Base-by-base conservation (phyloP, 2,888 invertebrate genomes). In the Apamea anceps region DNA sequence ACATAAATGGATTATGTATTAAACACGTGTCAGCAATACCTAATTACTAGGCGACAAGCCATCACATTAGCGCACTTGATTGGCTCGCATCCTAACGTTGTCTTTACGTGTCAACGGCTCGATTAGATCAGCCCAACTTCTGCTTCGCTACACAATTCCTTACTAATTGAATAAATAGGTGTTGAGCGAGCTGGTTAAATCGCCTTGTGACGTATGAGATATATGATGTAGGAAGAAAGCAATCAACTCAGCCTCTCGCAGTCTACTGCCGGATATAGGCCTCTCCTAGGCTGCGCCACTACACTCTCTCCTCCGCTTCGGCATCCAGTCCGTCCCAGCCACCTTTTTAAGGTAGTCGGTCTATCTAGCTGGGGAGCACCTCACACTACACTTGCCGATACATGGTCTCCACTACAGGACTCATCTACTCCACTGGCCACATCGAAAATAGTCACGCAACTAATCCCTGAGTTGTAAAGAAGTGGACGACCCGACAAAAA, bases 91-190 rank as follows among this genome's bases (percentile, higher is more conserved):
- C 75, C 77, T 80, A 72, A 73, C 81, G 57, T 48, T 89, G 89
- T 89, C 82, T 89, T 89, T 66, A 85, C 89, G 65, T 80, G 83
- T 84, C 88, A 90, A 28, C 48, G 85, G 66, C 2, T 79, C 80
- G 85, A 90, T 90, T 88, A 82, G 13, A 89, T 88, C 85, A 73
- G 25, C 37, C 63, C n/a, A 81, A 83, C 71, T 90, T 88, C 80
- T 87, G 84, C 84, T 83, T 60, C 60, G 25, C 72, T 77, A 60
- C 45, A 79, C 88, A 85, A 81, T 83, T 77, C 63, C 67, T 65
- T 68, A 45, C 60, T 82, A 82, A 84, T 82, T 78, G 74, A 81
- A 73, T 80, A 82, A 79, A 81, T 57, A 42, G 45, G 15, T 75
- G 51, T 37, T 63, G 5, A n/a, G n/a, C 2, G 13, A 28, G 25